Percentiles rank a stretch among this genome's conserved stretches.
These are phyloP conservation scores for Malaclemys terrapin DNA, from an alignment of 2,113 vertebrate species.

Conservation along the genomic window DNA sequence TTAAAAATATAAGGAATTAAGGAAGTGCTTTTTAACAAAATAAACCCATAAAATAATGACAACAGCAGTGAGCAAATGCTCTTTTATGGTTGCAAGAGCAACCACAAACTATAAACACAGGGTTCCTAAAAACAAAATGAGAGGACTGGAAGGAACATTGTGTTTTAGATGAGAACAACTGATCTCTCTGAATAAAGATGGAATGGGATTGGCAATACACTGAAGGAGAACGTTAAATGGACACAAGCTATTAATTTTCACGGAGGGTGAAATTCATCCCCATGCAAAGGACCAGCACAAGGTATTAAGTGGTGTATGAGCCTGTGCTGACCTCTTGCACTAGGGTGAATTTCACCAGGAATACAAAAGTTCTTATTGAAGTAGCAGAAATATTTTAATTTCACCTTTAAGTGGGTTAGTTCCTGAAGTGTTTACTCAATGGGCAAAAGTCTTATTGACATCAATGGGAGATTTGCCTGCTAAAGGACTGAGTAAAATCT, in stretches of 20 bases:
- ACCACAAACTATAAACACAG: not conserved
- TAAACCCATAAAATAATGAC: not conserved
- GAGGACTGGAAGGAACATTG: conserved; percentile 45
- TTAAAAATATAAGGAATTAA: not conserved
- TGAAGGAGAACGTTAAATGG: conserved; percentile 57
- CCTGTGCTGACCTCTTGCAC: conserved; percentile 48
- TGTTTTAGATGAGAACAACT: conserved; percentile 26
- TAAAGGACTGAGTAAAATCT: not conserved
- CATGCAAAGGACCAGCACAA: not conserved
- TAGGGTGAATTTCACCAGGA: not conserved
- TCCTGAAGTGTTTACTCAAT: not conserved
- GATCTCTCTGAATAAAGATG: conserved; percentile 57
- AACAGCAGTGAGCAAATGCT: not conserved
- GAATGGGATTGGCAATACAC: conserved; percentile 11
- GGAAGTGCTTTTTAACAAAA: not conserved
- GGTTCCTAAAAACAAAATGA: not conserved
- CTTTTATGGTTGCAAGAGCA: not conserved
- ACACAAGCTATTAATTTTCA: conserved; percentile 62
- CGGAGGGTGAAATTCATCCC: conserved; percentile 27
- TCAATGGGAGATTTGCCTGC: not conserved
- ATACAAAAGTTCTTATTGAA: not conserved
- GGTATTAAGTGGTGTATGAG: not conserved
- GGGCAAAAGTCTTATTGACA: not conserved
- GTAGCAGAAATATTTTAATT: not conserved
- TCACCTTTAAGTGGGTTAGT: too few species aligned